Percentiles rank a stretch among this genome's conserved stretches.
phyloP scores from a whole-genome alignment of 2,113 vertebrate genomes.

The Peucedramus taeniatus region DNA sequence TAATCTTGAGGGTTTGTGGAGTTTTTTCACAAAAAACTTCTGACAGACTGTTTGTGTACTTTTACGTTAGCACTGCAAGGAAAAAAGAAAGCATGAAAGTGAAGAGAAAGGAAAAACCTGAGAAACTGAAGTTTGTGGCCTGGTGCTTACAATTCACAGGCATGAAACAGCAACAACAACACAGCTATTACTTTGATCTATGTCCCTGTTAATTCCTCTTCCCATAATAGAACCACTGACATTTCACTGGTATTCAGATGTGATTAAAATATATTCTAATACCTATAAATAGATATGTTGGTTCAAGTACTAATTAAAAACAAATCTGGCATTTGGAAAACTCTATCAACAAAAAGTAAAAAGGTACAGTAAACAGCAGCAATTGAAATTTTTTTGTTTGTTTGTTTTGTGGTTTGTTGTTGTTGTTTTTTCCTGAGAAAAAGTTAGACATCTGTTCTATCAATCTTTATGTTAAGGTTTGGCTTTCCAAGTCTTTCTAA shows the following conservation, averaged over 20 bases:
- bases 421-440: background rate
- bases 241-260: constrained; percentile 63
- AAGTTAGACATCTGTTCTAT: background rate
- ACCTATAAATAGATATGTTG: constrained; percentile 70
- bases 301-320: constrained; percentile 71
- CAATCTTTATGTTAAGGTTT: background rate
- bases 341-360: constrained; percentile 55
- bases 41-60: background rate
- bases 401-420: no score
- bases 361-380: constrained; percentile 21
- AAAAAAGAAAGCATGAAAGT: background rate
- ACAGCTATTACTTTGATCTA: constrained; percentile 43
- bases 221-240: constrained; percentile 55
- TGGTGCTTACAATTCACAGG: background rate
- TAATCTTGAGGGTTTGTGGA: background rate
- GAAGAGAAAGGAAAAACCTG: background rate
- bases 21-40: background rate
- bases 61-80: background rate
- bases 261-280: constrained; percentile 67
- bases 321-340: constrained; percentile 62
- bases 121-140: background rate
- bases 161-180: constrained; percentile 38
- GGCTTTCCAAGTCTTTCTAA: background rate
- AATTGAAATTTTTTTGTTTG: background rate
- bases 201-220: constrained; percentile 19